Percentiles rank a stretch among this genome's conserved stretches.
phyloP scores from a whole-genome alignment of 2,888 invertebrate genomes.

The Criorhina ranunculi region DNA sequence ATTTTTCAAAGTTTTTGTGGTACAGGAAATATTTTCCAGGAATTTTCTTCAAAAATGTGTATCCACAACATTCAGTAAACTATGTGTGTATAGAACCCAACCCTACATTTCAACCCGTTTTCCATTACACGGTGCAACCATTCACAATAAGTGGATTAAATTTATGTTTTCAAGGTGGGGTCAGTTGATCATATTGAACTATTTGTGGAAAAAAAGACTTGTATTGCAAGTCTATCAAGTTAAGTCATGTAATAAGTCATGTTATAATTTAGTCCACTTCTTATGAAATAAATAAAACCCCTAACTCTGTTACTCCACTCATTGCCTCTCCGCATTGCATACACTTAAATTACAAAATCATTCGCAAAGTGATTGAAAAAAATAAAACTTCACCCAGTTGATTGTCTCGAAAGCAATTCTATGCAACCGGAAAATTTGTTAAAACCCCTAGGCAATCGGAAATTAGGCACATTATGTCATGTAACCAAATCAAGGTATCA shows the following conservation, averaged over 20 bases:
- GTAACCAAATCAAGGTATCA: conserved; percentile 7
- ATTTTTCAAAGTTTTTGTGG: conserved; percentile 52
- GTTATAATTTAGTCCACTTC: too few relatives aligned
- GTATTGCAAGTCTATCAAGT: too few relatives aligned
- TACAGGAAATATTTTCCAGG: conserved; percentile 20
- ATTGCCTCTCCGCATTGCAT: neutral
- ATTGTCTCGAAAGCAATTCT: conserved; percentile 18
- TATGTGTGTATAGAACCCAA: neutral
- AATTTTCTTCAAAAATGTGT: conserved; percentile 26
- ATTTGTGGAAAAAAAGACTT: too few relatives aligned
- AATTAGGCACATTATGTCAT: conserved; percentile 37
- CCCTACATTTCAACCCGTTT: conserved; percentile 31
- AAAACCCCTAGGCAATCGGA: conserved; percentile 9
- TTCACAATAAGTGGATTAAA: conserved; percentile 64
- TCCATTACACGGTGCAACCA: conserved; percentile 60
- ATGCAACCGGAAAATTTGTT: conserved; percentile 34
- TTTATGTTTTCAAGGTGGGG: conserved; percentile 40
- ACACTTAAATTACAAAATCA: conserved; percentile 12
- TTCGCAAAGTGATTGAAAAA: neutral
- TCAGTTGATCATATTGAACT: conserved; percentile 1
- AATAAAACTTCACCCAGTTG: conserved; percentile 1
- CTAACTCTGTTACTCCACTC: too few relatives aligned
- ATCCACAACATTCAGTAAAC: neutral
- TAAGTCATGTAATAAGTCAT: too few relatives aligned
- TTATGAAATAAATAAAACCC: too few relatives aligned